Base-by-base conservation (phyloP, 2,113 vertebrate species). In the Odontophorus gujanensis region DNA sequence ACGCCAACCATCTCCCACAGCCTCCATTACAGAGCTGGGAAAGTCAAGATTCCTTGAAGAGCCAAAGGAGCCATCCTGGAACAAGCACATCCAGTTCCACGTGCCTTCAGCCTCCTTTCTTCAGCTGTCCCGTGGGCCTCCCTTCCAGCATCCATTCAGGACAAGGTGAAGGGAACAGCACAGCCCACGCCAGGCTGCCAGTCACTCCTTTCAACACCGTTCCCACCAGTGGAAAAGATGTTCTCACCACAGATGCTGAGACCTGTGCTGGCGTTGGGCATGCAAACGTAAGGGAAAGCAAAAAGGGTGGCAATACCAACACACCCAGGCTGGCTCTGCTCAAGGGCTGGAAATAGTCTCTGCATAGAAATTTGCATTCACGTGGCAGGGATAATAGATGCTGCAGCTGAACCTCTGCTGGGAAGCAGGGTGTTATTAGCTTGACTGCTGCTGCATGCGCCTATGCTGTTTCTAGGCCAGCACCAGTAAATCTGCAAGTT, bases 341-440 rank as follows among this genome's bases (percentile, higher is more conserved):
- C 47, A 43, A 14, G n/a, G 51, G 47, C 88, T 96, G 88, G 85
- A 95, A 96, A 85, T 85, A 82, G 94, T 83, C 93, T 77, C 93
- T 85, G 85, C 85, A 90, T 1, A 87, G 67, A 89, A 87, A 95
- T 94, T 28, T 87, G 87, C 90, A 91, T 95, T 87, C 95, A 95
- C 63, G 65, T 94, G 92, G 93, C 79, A 87, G 63, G 71, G 92
- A 96, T 96, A 96, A 96, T 85, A 85, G 93, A 91, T 1, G 1
- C 81, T 6, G 40, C 87, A 96, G 93, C 92, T 96, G 93, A 96
- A 92, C 66, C 78, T 48, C 89, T 79, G 87, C 92, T 87, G 85
- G 80, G 81, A 94, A 95, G 87, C 40, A 87, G 93, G 92, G 93
- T 94, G 95, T 91, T 85, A 90, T 91, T 89, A 95, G 87, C 85